Evolutionary conservation across 2,113 vertebrate species (phyloP).

Genomic region (Indicator maculatus): DNA sequence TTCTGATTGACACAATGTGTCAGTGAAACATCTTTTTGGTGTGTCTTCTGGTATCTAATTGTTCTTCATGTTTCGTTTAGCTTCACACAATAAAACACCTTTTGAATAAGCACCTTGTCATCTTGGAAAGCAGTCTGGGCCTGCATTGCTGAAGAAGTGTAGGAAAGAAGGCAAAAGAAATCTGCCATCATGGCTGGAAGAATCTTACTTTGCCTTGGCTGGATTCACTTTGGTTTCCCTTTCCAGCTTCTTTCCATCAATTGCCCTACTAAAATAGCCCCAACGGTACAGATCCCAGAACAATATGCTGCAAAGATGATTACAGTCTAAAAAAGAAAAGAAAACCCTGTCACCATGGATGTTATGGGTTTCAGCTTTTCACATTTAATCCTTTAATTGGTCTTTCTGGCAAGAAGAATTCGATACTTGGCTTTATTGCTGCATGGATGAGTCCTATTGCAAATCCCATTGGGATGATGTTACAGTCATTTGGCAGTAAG

Average conservation of each 20-base stretch:
- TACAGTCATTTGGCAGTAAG: conserved; percentile 51
- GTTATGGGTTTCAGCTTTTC: conserved; percentile 56
- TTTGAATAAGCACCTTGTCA: not conserved
- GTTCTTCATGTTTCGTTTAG: conserved; percentile 1
- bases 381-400: conserved; percentile 72
- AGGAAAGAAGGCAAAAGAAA: conserved; percentile 6
- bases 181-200: not conserved
- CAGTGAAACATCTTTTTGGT: conserved; percentile 22
- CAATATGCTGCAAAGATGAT: conserved; percentile 59
- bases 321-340: conserved; percentile 59
- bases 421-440: conserved; percentile 46
- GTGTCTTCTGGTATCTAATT: conserved; percentile 1
- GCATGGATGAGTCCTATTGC: conserved; percentile 31
- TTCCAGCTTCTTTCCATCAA: conserved; percentile 18
- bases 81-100: conserved; percentile 36
- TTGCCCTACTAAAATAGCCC: not conserved
- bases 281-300: conserved; percentile 38
- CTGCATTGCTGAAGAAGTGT: not conserved
- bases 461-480: conserved; percentile 50
- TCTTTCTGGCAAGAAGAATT: conserved; percentile 69
- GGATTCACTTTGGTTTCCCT: not conserved
- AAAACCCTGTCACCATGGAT: conserved; percentile 43
- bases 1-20: conserved; percentile 12
- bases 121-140: conserved; percentile 1
- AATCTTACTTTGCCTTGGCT: conserved; percentile 45